Conservation (phyloP, 2,888 invertebrate species). For the Plagiodera versicolora region DNA sequence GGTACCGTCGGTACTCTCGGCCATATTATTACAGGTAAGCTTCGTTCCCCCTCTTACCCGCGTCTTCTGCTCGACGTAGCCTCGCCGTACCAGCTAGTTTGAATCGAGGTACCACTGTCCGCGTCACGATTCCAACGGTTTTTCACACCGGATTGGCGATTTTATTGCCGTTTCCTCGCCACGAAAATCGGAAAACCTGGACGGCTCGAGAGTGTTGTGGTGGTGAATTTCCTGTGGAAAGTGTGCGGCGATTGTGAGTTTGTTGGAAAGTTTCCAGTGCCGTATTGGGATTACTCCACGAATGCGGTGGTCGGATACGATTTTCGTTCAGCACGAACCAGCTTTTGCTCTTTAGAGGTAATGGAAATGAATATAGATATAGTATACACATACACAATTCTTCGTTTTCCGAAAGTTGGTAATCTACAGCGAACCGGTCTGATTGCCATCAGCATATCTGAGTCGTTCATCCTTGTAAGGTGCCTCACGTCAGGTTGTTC, state of each 20-base stretch:
- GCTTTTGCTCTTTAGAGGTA: conserved; percentile 38
- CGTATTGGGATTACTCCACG: conserved; percentile 30
- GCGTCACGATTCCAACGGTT: conserved; percentile 28
- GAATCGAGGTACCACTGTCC: conserved; percentile 34
- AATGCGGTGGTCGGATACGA: conserved; percentile 42
- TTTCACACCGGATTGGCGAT: conserved; percentile 15
- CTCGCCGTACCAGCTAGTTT: conserved; percentile 39
- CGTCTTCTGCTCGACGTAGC: conserved; percentile 37
- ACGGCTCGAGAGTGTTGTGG: conserved; percentile 1
- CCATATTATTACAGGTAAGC: conserved; percentile 34
- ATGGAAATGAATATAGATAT: conserved; percentile 19
- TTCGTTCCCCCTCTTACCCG: conserved; percentile 32
- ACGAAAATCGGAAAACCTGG: neutral
- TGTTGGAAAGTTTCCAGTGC: conserved; percentile 11
- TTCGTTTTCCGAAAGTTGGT: neutral
- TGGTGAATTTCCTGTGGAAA: conserved; percentile 2
- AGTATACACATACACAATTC: neutral
- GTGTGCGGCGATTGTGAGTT: conserved; percentile 7
- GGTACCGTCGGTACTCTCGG: conserved; percentile 24
- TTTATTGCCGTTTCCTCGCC: neutral
- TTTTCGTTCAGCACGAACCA: conserved; percentile 34
- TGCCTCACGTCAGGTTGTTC: conserved; percentile 2
- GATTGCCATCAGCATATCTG: neutral
- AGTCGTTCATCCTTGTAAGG: neutral
- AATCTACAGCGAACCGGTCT: neutral